Conservation (phyloP, 2,888 invertebrate genomes). For the Selenia dentaria region DNA sequence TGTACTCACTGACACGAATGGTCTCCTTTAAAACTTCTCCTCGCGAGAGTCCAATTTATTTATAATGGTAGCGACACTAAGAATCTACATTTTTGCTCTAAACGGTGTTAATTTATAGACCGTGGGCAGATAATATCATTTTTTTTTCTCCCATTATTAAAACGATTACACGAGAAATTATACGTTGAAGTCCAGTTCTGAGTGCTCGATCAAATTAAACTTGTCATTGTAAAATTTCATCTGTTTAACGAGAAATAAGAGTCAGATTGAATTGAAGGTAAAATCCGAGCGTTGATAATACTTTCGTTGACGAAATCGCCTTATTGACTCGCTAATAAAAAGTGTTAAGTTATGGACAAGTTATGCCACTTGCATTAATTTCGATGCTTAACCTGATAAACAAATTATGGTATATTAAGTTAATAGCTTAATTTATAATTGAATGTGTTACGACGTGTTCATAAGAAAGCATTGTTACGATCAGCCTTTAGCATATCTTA, state of each 20-base stretch:
- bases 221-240: conserved; percentile 37
- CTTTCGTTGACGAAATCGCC: conserved; percentile 78
- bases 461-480: conserved; percentile 77
- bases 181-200: conserved; percentile 75
- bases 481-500: conserved; percentile 64
- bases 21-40: conserved; percentile 62
- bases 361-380: conserved; percentile 84
- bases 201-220: conserved; percentile 52
- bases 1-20: conserved; percentile 61
- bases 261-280: conserved; percentile 39
- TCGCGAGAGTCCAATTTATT: conserved; percentile 70
- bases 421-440: conserved; percentile 85
- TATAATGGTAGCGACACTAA: conserved; percentile 83
- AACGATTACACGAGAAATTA: conserved; percentile 84
- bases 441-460: conserved; percentile 75
- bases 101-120: conserved; percentile 85
- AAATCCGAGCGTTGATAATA: conserved; percentile 52
- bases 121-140: conserved; percentile 85
- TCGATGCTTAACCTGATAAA: conserved; percentile 84
- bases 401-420: conserved; percentile 83
- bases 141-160: conserved; percentile 83
- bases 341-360: conserved; percentile 82
- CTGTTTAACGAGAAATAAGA: conserved; percentile 43
- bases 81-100: conserved; percentile 84
- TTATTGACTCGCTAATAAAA: conserved; percentile 82